Evolutionary conservation across 2,113 vertebrate species (phyloP).

Genomic region (Acrocephalus kingi): DNA sequence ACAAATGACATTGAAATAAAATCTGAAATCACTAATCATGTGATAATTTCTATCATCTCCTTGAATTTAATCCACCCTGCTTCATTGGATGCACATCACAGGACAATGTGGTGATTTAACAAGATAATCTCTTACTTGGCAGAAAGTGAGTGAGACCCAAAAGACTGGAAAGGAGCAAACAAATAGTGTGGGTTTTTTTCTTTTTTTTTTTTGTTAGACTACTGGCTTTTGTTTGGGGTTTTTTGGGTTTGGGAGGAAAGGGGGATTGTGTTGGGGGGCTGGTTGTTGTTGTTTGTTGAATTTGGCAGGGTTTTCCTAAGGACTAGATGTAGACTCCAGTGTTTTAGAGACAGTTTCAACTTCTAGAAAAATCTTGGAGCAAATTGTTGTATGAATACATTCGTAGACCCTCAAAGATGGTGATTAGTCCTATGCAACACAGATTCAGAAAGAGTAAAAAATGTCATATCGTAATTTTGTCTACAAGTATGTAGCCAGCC

Average conservation of each 20-base stretch:
- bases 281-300: not conserved
- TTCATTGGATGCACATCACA: not conserved
- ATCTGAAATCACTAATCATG: not conserved
- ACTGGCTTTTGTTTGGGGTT: not conserved
- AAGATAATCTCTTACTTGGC: not conserved
- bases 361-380: not conserved
- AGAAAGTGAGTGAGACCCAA: not conserved
- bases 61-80: not conserved
- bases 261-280: not conserved
- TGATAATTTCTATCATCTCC: not conserved
- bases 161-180: not conserved
- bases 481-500: not conserved
- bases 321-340: not conserved
- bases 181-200: fast-evolving
- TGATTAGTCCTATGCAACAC: not conserved
- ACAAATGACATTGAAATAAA: not conserved
- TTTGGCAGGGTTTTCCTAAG: not conserved
- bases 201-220: not conserved
- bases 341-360: not conserved
- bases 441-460: not conserved
- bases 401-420: not conserved
- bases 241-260: not conserved
- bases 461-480: not conserved
- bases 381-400: not conserved
- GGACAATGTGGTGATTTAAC: not conserved